Evolutionary conservation across 2,888 invertebrate species (phyloP).

Genomic region (Dolichomitus sp.): DNA sequence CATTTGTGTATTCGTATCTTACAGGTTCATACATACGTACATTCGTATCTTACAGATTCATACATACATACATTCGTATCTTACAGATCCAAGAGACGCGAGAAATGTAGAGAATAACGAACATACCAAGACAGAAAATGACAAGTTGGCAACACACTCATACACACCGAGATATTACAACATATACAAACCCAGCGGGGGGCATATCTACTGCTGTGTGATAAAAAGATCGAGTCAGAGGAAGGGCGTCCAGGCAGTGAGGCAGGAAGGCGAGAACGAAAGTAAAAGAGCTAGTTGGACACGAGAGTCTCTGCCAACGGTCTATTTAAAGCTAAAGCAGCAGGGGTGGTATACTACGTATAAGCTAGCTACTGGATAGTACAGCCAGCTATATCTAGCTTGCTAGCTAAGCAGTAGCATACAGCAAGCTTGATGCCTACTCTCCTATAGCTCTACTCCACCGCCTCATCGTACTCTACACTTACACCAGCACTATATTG

Average conservation of each 20-base stretch:
- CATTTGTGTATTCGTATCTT: neutral
- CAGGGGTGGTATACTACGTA: constrained; percentile 62
- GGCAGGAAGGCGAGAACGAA: constrained; percentile 57
- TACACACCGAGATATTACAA: constrained; percentile 24
- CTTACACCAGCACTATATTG: constrained; percentile 42
- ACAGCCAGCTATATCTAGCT: constrained; percentile 53
- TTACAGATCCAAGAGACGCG: constrained; percentile 6
- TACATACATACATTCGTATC: constrained; percentile 10
- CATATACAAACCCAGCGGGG: constrained; percentile 37
- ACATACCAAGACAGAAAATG: constrained; percentile 29
- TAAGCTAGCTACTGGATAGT: constrained; percentile 41
- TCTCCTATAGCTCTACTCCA: neutral
- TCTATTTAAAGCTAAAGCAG: constrained; percentile 83
- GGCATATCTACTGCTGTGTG: constrained; percentile 47
- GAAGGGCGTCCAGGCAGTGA: constrained; percentile 50
- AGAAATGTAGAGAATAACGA: constrained; percentile 32
- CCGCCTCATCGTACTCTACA: constrained; percentile 33
- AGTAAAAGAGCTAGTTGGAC: constrained; percentile 70
- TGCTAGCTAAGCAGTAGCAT: constrained; percentile 71
- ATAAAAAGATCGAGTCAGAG: constrained; percentile 59
- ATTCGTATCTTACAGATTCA: constrained; percentile 8
- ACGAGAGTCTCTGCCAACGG: constrained; percentile 81
- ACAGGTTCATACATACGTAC: neutral
- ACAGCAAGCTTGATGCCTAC: constrained; percentile 41
- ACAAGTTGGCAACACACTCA: constrained; percentile 14